Conservation (phyloP, 2,113 vertebrate genomes). For the Aythya baeri region DNA sequence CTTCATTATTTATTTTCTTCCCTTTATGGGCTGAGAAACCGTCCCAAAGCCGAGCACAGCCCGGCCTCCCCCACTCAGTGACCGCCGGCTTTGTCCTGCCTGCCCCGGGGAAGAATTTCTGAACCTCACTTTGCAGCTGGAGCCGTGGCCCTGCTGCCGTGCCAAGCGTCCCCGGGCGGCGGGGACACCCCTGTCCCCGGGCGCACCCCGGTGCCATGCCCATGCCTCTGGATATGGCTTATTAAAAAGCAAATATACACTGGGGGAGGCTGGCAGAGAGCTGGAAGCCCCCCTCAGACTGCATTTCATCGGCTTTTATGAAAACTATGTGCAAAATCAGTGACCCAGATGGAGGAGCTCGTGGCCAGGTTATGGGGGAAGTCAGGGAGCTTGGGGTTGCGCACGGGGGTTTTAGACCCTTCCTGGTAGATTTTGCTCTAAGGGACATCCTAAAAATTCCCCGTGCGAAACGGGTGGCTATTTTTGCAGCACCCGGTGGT, state of each 20-base stretch:
- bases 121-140: not conserved
- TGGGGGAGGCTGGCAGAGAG: not conserved
- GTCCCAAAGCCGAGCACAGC: not conserved
- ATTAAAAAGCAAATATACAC: not conserved
- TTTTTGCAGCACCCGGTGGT: not conserved
- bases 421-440: not conserved
- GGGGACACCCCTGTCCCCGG: not conserved
- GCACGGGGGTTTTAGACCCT: not conserved
- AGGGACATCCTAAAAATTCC: not conserved
- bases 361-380: not conserved
- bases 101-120: not conserved
- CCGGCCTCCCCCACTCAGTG: not conserved
- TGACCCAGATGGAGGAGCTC: not conserved
- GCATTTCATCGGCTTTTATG: not conserved
- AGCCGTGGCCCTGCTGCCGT: not conserved
- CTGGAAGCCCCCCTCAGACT: not conserved
- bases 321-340: not conserved
- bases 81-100: not conserved
- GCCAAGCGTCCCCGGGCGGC: not conserved
- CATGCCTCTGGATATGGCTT: not conserved
- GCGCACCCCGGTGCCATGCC: not conserved
- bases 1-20: conserved; percentile 56
- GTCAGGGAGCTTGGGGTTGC: not conserved
- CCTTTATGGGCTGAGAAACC: conserved; percentile 43
- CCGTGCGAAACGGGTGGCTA: accelerated